Evolutionary conservation across 2,113 vertebrate genomes (phyloP), one percentile per base, ranked within the genome.

Genomic region (Neofelis nebulosa): DNA sequence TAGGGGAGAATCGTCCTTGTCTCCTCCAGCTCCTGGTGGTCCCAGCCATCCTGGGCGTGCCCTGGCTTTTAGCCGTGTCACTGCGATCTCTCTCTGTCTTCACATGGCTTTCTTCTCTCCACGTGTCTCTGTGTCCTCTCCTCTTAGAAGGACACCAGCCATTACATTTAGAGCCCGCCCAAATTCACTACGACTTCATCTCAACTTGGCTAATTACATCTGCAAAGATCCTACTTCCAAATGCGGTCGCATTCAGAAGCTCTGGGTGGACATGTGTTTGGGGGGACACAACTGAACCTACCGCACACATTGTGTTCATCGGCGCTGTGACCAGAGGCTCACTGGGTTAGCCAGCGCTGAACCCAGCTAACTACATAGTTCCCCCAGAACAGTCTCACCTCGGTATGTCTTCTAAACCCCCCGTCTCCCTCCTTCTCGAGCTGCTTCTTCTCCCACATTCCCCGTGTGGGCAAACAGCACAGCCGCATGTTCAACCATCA

Each of bases 381-480:
- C n/a, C 15, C 2, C n/a, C 31, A 78, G 61, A 82, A 29, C 31
- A 8, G 36, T 48, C 71, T 65, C 31, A 16, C n/a, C 87, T 81
- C 52, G 7, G 4, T 18, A 50, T 9, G 4, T 38, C 65, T 79
- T 29, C 52, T 25, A 68, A 48, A 52, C 38, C 55, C 12, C 4
- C 57, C 61, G 0, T 36, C 8, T 69, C 12, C 18, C 66, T 90
- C 38, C 83, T 61, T 38, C 50, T 63, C 5, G 18, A 74, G 38
- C 31, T 14, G 8, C 57, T 15, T 29, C 27, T 23, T 69, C 69
- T 29, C 71, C 29, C 12, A 16, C n/a, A 1, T 16, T 7, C 31
- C 33, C 27, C 23, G 0, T 38, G 23, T 19, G 0, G 38, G 5
- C 5, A 6, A n/a, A 15, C 4, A 16, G 7, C 4, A 0, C 14